These are phyloP conservation scores for Oxycera nigricornis DNA, from an alignment of 2,888 invertebrate species.

Conservation along the genomic window DNA sequence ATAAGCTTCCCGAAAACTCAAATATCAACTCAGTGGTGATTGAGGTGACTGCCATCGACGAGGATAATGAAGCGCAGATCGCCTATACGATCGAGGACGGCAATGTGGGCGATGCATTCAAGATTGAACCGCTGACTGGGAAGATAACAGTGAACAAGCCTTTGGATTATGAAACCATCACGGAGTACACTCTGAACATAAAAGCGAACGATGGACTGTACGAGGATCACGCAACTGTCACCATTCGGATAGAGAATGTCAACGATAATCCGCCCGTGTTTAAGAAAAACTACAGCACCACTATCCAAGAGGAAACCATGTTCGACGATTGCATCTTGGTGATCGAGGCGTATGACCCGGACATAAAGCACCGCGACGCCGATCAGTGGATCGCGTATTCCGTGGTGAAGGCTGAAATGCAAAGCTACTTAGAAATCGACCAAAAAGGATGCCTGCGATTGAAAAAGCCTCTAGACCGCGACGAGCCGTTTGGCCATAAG, in stretches of 20 bases:
- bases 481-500: conserved; percentile 84
- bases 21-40: conserved; percentile 84
- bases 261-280: conserved; percentile 94
- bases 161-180: conserved; percentile 84
- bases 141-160: conserved; percentile 80
- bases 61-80: conserved; percentile 87
- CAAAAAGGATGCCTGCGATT: conserved; percentile 74
- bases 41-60: conserved; percentile 86
- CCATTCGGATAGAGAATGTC: conserved; percentile 85
- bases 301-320: conserved; percentile 77
- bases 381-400: conserved; percentile 81
- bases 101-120: conserved; percentile 85
- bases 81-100: conserved; percentile 88
- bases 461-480: conserved; percentile 80
- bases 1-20: conserved; percentile 81
- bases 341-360: conserved; percentile 82
- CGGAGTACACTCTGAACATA: conserved; percentile 84
- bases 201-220: conserved; percentile 84
- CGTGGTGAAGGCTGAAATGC: conserved; percentile 75
- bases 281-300: conserved; percentile 72
- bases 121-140: conserved; percentile 84
- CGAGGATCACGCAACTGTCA: conserved; percentile 82
- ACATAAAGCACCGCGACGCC: conserved; percentile 76
- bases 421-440: conserved; percentile 74
- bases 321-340: conserved; percentile 74